phyloP scores from a whole-genome alignment of 2,888 invertebrate species.

The Aphodius sticticus region DNA sequence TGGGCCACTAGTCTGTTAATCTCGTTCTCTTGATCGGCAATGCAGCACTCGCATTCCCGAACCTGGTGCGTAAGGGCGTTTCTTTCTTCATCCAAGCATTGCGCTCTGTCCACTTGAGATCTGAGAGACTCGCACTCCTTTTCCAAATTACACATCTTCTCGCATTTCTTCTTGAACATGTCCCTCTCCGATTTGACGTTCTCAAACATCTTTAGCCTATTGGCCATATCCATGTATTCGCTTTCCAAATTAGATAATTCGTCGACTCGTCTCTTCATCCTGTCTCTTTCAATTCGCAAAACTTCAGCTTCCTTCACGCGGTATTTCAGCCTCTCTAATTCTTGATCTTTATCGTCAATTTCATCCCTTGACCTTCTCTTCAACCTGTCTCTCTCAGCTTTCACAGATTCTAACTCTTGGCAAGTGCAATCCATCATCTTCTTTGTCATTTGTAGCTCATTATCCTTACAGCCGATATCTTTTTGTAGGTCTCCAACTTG shows the following conservation, averaged over 20 bases:
- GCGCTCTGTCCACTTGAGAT: conserved; percentile 51
- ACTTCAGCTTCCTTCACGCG: conserved; percentile 53
- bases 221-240: conserved; percentile 51
- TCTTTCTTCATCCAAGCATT: conserved; percentile 61
- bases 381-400: conserved; percentile 45
- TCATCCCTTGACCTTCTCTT: conserved; percentile 37
- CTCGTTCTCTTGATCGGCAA: conserved; percentile 67
- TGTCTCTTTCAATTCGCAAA: conserved; percentile 54
- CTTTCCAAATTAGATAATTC: conserved; percentile 51
- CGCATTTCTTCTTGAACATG: conserved; percentile 54
- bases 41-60: conserved; percentile 64
- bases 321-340: conserved; percentile 48
- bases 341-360: conserved; percentile 41
- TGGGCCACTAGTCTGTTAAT: conserved; percentile 64
- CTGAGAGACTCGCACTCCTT: conserved; percentile 51
- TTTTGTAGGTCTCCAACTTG: conserved; percentile 44
- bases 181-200: conserved; percentile 55
- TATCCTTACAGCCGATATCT: conserved; percentile 42
- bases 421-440: conserved; percentile 34
- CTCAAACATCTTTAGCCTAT: conserved; percentile 47
- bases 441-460: conserved; percentile 34
- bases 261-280: conserved; percentile 47
- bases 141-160: conserved; percentile 50
- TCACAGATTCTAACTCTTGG: conserved; percentile 34
- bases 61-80: conserved; percentile 62